Percentiles rank a stretch among this genome's conserved stretches.
phyloP scores from a whole-genome alignment of 2,797 vertebrate species.

The Limnodromus scolopaceus region DNA sequence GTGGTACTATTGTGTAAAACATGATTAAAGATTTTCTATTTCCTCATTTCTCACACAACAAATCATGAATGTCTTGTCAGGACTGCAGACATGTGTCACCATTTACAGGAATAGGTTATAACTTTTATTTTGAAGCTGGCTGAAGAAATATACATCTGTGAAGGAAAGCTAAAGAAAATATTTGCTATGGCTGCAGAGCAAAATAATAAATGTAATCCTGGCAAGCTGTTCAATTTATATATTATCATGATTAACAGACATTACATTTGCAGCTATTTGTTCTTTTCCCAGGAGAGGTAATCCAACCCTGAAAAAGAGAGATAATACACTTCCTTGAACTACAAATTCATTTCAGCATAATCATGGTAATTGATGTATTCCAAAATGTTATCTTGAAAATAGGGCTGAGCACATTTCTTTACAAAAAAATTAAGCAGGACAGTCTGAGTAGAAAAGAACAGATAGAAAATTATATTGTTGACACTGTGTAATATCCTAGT shows the following conservation, averaged over 20 bases:
- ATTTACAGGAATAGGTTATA: not conserved
- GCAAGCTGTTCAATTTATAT: conserved; percentile 22
- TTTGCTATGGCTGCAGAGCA: not conserved
- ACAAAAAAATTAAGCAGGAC: conserved; percentile 21
- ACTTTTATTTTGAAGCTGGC: not conserved
- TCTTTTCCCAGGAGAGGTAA: conserved; percentile 50
- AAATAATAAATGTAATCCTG: conserved; percentile 14
- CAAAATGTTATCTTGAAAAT: conserved; percentile 41
- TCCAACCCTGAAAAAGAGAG: conserved; percentile 45
- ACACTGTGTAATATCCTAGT: not conserved
- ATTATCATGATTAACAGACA: conserved; percentile 52
- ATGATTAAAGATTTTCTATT: not conserved
- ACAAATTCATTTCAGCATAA: conserved; percentile 39
- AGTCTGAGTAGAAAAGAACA: not conserved
- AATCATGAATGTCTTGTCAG: not conserved
- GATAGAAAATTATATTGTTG: not conserved
- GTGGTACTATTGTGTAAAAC: conserved; percentile 9
- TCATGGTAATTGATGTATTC: conserved; percentile 24
- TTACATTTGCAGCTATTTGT: conserved; percentile 26
- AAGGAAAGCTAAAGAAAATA: not conserved
- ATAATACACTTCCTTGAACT: conserved; percentile 53
- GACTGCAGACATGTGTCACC: not conserved
- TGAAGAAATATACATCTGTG: not conserved
- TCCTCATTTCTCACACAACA: not conserved
- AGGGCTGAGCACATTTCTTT: not conserved